Base-by-base conservation (phyloP, 2,888 invertebrate genomes). In the Phaonia tiefii region DNA sequence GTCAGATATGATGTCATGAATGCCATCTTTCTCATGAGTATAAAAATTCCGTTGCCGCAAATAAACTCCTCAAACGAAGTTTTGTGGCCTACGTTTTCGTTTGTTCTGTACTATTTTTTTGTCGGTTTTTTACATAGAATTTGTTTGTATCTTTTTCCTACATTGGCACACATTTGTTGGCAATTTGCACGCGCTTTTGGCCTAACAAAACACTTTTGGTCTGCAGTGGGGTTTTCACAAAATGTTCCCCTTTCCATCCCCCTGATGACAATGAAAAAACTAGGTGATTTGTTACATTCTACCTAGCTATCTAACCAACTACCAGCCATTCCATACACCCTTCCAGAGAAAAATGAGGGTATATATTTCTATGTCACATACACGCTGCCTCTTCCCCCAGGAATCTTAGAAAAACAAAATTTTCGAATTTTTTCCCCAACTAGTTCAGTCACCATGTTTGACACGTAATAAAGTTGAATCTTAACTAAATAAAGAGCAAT, bases 391-490 rank as follows among this genome's bases (percentile, higher is more conserved):
- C 10, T 44, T 56, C 26, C 22, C 17, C 13, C 13, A 56, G 22
- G 17, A 56, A 56, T 13, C 17, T 60, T 26, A 17, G 31, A 31
- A 8, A 31, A 31, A 31, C 31, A n/a, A n/a, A 31, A 5, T 31
- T 31, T 31, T 31, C 31, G 4, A 31, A 5, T 31, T 31, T 31
- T 31, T 31, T 31, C 31, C 3, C 31, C 11, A 39, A 49, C 42
- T 63, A 73, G 51, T 70, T 65, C 69, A 51, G 66, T 37, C 58
- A 76, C 70, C 76, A 71, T 75, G 54, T 77, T 75, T 81, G 77
- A 67, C 80, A 81, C 80, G 80, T 77, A 77, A 81, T 81, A 81
- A 80, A 80, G 58, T 76, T 74, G 73, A 70, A 49, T 22, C 66
- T 70, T 66, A 77, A 74, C 76, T 70, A 80, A 74, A 75, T 56